phyloP scores from a whole-genome alignment of 1,140 invertebrate species.

The Cydia pomonella region DNA sequence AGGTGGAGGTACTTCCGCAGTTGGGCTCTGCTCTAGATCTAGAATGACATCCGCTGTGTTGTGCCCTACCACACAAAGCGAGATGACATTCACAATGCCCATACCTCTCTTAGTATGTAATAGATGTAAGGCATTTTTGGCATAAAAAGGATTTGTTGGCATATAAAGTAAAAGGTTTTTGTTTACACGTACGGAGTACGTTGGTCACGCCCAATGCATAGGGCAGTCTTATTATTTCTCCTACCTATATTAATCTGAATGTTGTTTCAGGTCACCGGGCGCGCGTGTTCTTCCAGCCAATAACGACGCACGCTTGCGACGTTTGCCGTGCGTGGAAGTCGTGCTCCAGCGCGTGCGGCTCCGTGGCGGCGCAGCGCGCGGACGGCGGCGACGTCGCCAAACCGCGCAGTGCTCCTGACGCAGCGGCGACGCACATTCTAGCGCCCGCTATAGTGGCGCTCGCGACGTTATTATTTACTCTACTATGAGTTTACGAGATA shows the following conservation, averaged over 20 bases:
- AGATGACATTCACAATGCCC: too few relatives aligned
- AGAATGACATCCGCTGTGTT: too few relatives aligned
- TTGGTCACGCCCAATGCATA: neutral
- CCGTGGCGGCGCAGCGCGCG: slow-evolving; percentile 52
- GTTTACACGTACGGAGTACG: too few relatives aligned
- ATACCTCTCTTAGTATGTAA: too few relatives aligned
- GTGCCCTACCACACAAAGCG: too few relatives aligned
- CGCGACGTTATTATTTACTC: neutral
- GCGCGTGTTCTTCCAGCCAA: slow-evolving; percentile 68
- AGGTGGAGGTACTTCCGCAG: too few relatives aligned
- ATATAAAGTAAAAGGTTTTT: too few relatives aligned
- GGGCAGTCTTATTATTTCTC: neutral
- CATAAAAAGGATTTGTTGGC: too few relatives aligned
- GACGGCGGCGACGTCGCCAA: slow-evolving; percentile 32
- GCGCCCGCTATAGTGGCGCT: slow-evolving; percentile 44
- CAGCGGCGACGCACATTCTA: slow-evolving; percentile 8
- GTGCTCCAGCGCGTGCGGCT: slow-evolving; percentile 64
- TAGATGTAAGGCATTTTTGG: too few relatives aligned
- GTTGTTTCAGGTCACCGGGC: slow-evolving; percentile 67
- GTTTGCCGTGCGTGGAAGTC: slow-evolving; percentile 69
- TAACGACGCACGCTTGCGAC: slow-evolving; percentile 61
- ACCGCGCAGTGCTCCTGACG: neutral
- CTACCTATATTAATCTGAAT: slow-evolving; percentile 29
- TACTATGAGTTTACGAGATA: slow-evolving; percentile 7
- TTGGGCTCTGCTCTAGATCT: too few relatives aligned